Evolutionary conservation across 2,888 invertebrate genomes (phyloP).

Genomic region (Polydrusus pterygomalis): DNA sequence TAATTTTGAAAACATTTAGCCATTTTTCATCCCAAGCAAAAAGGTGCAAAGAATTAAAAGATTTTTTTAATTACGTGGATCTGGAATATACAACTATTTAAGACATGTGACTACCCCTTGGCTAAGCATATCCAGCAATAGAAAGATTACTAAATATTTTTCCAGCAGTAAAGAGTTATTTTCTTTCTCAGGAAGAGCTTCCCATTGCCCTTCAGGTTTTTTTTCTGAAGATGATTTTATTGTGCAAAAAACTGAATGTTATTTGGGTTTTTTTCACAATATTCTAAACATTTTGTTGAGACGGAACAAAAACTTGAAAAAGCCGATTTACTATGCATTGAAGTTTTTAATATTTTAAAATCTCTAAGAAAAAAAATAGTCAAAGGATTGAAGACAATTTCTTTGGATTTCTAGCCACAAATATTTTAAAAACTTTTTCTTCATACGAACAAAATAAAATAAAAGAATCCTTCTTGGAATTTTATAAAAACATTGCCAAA

Average conservation of each 20-base stretch:
- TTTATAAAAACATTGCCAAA: too few species aligned
- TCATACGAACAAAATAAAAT: too few species aligned
- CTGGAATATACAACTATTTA: slow-evolving; percentile 11
- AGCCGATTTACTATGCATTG: too few species aligned
- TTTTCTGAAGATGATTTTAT: background rate
- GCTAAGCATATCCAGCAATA: slow-evolving; percentile 10
- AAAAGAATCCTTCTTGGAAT: too few species aligned
- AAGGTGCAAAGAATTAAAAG: slow-evolving; percentile 12
- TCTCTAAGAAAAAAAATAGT: too few species aligned
- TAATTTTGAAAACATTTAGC: slow-evolving; percentile 13
- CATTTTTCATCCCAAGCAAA: slow-evolving; percentile 22
- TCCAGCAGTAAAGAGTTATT: slow-evolving; percentile 19
- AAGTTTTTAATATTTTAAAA: too few species aligned
- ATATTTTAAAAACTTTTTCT: too few species aligned
- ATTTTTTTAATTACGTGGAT: slow-evolving; percentile 22
- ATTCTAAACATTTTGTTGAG: too few species aligned
- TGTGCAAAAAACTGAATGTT: too few species aligned
- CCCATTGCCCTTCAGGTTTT: slow-evolving; percentile 8
- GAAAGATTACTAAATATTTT: slow-evolving; percentile 21
- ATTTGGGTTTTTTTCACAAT: too few species aligned
- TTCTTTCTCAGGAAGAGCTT: slow-evolving; percentile 10
- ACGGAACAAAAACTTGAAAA: background rate
- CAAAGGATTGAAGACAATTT: too few species aligned
- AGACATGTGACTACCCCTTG: background rate
- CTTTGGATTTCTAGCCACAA: too few species aligned